Evolutionary conservation across 1,140 invertebrate genomes (phyloP), one percentile per base, ranked within the genome.

Genomic region (Varroa destructor): DNA sequence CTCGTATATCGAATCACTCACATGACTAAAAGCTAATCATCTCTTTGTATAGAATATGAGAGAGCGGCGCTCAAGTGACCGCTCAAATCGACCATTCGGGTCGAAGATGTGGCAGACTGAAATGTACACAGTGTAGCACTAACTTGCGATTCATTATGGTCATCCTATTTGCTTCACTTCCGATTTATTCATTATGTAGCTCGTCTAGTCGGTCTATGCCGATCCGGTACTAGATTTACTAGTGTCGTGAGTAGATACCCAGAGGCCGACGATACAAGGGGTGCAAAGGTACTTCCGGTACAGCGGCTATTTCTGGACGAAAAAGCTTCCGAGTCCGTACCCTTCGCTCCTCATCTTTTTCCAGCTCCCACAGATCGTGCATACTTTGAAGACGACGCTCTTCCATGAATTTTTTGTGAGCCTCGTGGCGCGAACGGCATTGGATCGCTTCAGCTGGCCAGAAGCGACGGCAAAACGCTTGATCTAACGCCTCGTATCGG

Each of bases 321-420:
- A 58, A 58, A 58, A 58, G 57, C 12, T 58, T 58, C 57, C 57
- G 25, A 3, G 57, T 58, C 12, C 57, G 25, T 3, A 58, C 3
- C 12, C 57, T 58, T 42, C 57, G 57, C 12, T 58, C 57, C 40
- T 58, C 4, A 12, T 58, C 57, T 12, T 58, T 58, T 12, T 58
- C 57, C 57, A 58, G 25, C 57, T 58, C 57, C 57, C 57, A 58
- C 12, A 58, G 40, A 42, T 58, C 57, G 57, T 58, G 57, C 57
- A 58, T 58, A 12, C 12, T 58, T 12, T 58, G 57, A 5, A 58
- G 57, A 6, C 57, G 57, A 36, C 57, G 57, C 57, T 58, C 57
- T 12, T 58, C 57, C 57, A 58, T 58, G 57, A 58, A 58, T 12
- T 58, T 58, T 3, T 12, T 42, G 57, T 58, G 57, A 42, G 57